phyloP scores from a whole-genome alignment of 2,797 vertebrate genomes.

The Hapalemur alaotrensis region DNA sequence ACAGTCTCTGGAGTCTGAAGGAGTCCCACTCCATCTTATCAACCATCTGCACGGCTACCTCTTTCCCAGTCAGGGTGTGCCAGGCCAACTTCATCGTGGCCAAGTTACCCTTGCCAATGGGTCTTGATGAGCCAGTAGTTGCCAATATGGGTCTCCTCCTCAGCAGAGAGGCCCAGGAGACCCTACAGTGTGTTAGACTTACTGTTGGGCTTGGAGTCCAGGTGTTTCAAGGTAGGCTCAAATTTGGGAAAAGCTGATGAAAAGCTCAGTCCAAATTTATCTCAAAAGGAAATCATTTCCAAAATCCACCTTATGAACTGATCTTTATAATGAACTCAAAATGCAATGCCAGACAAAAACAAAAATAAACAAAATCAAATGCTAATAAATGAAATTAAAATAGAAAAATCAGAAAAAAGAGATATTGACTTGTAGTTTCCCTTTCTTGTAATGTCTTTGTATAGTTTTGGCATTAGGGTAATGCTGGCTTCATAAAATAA shows the following conservation, averaged over 20 bases:
- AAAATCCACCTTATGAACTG: background rate
- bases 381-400: background rate
- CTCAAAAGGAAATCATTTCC: background rate
- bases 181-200: background rate
- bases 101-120: background rate
- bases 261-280: background rate
- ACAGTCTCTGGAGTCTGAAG: background rate
- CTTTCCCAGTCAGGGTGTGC: background rate
- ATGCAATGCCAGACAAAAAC: background rate
- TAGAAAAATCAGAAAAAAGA: background rate
- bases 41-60: background rate
- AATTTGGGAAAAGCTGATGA: background rate
- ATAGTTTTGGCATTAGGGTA: background rate
- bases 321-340: background rate
- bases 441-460: background rate
- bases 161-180: background rate
- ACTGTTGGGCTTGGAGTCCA: background rate
- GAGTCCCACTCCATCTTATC: background rate
- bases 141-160: background rate
- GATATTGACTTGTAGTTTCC: background rate
- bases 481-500: background rate
- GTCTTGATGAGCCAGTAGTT: background rate
- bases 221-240: background rate
- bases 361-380: background rate
- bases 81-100: background rate